Conservation (phyloP, 2,888 invertebrate genomes). For the Epinotia bilunana region DNA sequence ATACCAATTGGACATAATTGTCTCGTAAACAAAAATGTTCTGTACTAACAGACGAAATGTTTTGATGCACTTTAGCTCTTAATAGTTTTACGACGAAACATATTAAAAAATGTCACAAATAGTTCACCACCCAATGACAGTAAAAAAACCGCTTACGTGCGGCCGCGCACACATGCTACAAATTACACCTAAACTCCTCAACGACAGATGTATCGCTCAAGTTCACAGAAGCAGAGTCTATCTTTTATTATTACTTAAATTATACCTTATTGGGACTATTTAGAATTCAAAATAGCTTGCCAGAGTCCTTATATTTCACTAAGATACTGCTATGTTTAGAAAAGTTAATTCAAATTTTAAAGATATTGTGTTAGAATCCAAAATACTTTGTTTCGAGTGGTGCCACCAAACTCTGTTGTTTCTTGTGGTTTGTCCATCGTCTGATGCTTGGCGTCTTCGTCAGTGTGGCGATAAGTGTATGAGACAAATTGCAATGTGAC, state of each 20-base stretch:
- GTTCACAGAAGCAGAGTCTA: slow-evolving; percentile 54
- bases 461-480: slow-evolving; percentile 29
- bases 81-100: slow-evolving; percentile 73
- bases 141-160: slow-evolving; percentile 68
- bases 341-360: not conserved
- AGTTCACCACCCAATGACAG: slow-evolving; percentile 75
- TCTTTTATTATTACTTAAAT: slow-evolving; percentile 16
- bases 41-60: slow-evolving; percentile 21
- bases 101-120: slow-evolving; percentile 72
- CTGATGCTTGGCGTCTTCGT: slow-evolving; percentile 32
- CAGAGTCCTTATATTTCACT: slow-evolving; percentile 10
- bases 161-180: slow-evolving; percentile 74
- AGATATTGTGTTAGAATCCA: not conserved
- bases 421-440: slow-evolving; percentile 39
- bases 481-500: slow-evolving; percentile 47
- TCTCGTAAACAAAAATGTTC: slow-evolving; percentile 10
- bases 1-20: slow-evolving; percentile 7
- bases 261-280: slow-evolving; percentile 10
- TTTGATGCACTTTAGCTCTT: slow-evolving; percentile 52
- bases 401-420: slow-evolving; percentile 11
- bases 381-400: not conserved
- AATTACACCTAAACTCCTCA: slow-evolving; percentile 75
- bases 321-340: not conserved
- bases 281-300: slow-evolving; percentile 18
- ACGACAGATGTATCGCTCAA: slow-evolving; percentile 77